Base-by-base conservation (phyloP, 2,888 invertebrate species). In the Amphipoea oculea region DNA sequence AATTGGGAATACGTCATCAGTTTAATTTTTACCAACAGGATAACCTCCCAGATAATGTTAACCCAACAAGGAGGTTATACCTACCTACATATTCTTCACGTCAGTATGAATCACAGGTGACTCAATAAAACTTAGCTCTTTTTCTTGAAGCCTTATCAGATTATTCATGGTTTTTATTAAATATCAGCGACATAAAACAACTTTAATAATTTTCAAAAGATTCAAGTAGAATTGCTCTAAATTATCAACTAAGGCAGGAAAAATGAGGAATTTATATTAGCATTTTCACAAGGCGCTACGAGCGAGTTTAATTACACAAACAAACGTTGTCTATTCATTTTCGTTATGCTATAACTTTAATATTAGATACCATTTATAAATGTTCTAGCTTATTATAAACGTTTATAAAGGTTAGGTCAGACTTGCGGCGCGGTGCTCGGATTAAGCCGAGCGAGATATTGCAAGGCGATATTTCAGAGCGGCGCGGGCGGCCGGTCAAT, bases 391-490 rank as follows among this genome's bases (percentile, higher is more conserved):
- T 89, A 87, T 86, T 88, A 90, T 81, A 81, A 87, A 83, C 84
- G 71, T 88, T 88, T 92, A 92, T 94, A 94, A 94, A 93, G 93
- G 91, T 92, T 89, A 91, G 92, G 89, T 87, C 89, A 93, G 91
- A 91, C 91, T 92, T 85, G 90, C 90, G 89, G 93, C 83, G 84
- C 84, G 74, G 69, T 71, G 85, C 86, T 81, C 81, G 89, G 93
- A 94, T 94, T 94, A 95, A 93, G 92, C 91, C 91, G 89, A 91
- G 92, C 92, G 89, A 93, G 94, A 95, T 96, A 96, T 96, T 94
- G 95, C 95, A 91, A 93, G 93, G 93, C 94, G 95, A 92, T 95
- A 95, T 96, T 95, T 94, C 94, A 94, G 94, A 92, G 93, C 92
- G 84, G 94, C 94, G 94, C 94, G 94, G 94, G 95, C 95, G 95